phyloP scores from a whole-genome alignment of 2,888 invertebrate genomes.

The Corythucha ciliata region DNA sequence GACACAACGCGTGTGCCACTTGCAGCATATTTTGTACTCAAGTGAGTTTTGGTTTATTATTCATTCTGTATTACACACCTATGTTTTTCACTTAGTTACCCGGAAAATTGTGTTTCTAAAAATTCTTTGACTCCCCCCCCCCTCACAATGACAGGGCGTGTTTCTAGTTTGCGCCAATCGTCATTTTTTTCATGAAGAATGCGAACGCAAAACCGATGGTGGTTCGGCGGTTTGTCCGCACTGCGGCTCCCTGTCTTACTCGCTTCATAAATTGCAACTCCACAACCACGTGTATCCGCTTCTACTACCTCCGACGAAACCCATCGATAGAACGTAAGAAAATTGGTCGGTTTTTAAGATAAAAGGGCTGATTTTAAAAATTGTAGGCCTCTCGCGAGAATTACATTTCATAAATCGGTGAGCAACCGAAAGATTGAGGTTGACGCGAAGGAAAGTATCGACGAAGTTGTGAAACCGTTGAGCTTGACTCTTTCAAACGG shows the following conservation, averaged over 20 bases:
- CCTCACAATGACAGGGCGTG: constrained; percentile 69
- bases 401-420: constrained; percentile 14
- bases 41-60: constrained; percentile 43
- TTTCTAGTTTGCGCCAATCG: constrained; percentile 69
- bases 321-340: constrained; percentile 39
- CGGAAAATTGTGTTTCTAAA: neutral
- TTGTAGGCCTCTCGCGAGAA: constrained; percentile 27
- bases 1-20: constrained; percentile 82
- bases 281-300: constrained; percentile 53
- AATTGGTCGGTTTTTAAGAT: no score
- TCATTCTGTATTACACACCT: constrained; percentile 7
- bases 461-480: constrained; percentile 26
- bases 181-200: constrained; percentile 77
- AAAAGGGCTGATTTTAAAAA: constrained; percentile 1
- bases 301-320: constrained; percentile 48
- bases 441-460: constrained; percentile 19
- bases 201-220: constrained; percentile 49
- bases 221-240: constrained; percentile 55
- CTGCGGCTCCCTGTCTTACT: constrained; percentile 49
- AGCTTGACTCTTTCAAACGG: constrained; percentile 34
- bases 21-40: constrained; percentile 87
- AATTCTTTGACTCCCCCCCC: no score
- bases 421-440: constrained; percentile 1
- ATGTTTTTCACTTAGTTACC: constrained; percentile 8
- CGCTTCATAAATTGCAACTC: constrained; percentile 41